Percentiles rank a stretch among this genome's conserved stretches.
Evolutionary conservation across 2,113 vertebrate species (phyloP).

Genomic region (Callaeas wilsoni): DNA sequence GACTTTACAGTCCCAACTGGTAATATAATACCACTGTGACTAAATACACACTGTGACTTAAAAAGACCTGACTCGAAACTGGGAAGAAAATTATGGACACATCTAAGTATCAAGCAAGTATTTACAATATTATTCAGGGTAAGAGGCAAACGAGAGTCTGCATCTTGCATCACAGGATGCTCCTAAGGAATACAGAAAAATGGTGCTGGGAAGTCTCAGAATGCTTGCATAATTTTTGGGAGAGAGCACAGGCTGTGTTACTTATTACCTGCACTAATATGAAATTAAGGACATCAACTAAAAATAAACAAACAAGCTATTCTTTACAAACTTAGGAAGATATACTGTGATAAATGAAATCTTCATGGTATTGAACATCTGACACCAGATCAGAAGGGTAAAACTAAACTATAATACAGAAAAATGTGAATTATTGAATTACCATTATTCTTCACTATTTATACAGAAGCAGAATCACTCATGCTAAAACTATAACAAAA

Average conservation of each 20-base stretch:
- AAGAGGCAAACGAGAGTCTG: neutral
- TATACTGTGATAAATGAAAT: neutral
- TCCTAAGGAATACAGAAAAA: neutral
- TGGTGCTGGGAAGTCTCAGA: neutral
- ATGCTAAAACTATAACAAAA: neutral
- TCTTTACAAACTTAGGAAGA: neutral
- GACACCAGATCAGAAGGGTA: neutral
- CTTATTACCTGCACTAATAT: neutral
- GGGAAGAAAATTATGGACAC: neutral
- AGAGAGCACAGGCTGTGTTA: neutral
- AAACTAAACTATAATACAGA: neutral
- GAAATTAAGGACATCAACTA: neutral
- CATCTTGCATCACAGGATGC: neutral
- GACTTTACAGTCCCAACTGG: neutral
- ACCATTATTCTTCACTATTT: neutral
- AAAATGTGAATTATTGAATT: neutral
- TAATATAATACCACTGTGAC: neutral
- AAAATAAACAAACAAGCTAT: neutral
- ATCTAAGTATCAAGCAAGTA: neutral
- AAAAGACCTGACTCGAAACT: neutral
- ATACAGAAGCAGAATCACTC: neutral
- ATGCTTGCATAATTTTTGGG: neutral
- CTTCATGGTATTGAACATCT: neutral
- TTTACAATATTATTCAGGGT: neutral
- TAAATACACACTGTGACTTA: neutral